Evolutionary conservation across 2,888 invertebrate genomes (phyloP), one percentile per base, ranked within the genome.

Genomic region (Agriopis leucophaearia): DNA sequence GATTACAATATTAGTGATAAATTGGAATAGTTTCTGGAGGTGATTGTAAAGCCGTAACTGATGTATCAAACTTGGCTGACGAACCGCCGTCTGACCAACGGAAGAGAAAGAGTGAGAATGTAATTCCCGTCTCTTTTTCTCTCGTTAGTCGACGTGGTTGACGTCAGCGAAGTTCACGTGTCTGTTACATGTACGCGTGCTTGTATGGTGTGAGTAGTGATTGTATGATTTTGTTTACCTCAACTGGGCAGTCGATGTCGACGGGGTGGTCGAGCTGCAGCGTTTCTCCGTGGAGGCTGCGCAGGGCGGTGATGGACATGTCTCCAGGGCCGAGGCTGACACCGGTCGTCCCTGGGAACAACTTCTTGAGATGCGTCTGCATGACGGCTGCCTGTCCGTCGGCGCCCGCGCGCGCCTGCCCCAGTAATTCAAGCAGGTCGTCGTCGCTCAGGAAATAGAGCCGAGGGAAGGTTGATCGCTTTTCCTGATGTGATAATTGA

Each of bases 401-500:
- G 13, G 93, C 89, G 8, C 93, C 94, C 78, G 98, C 98, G 0
- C 97, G 96, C 0, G 98, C 97, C 90, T 99, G 99, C 0, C 99
- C 99, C 12, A 99, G 95, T 70, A 99, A 96, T 94, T 99, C 99
- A 66, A 99, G 91, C 63, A 99, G 94, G 89, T 99, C 99, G 82
- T 99, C 99, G 84, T 99, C 99, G 69, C 99, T 99, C 72, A 99
- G 95, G 87, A 99, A 99, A 86, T 99, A 98, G 79, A 99, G 97
- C 68, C 99, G 95, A 8, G 99, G 99, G 91, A 99, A 99, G 57
- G 96, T 95, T 0, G 97, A 96, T 48, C 99, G 95, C 89, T 99
- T 99, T 78, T 98, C 98, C 98, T 99, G 35, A 27, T 27, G 27
- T 27, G 27, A 27, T 27, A 27, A 27, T 27, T 27, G 27, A 27